Base-by-base conservation (phyloP, 2,797 vertebrate genomes). In the Sorex maritimensis region DNA sequence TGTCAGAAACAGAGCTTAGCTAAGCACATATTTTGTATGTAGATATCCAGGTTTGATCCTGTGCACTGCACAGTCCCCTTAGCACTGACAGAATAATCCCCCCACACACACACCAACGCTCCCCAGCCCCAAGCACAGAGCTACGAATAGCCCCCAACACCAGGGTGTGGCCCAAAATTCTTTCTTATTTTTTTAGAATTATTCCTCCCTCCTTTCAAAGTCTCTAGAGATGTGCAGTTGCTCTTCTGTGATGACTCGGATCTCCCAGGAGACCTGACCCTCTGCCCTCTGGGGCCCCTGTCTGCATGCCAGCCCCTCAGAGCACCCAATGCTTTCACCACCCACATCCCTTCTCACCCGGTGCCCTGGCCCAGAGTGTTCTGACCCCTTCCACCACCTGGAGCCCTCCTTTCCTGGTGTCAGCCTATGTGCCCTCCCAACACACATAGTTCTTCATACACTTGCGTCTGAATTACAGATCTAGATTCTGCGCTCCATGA, bases 381-480 rank as follows among this genome's bases (percentile, higher is more conserved):
- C 65, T 46, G 69, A 7, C n/a, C 26, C 23, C 24, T 44, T 46
- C 17, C 14, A 2, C 71, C 23, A 5, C n/a, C 15, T 9, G 13
- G 11, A 49, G 58, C 15, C 26, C 5, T 71, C 28, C 65, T 41
- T 49, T 6, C 7, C 6, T 2, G 15, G 38, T 26, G 71, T 67
- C 23, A 9, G 19, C 19, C 41, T 65, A 58, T 14, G 26, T 7
- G 8, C 1, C 52, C 7, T 49, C 46, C 55, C 85, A 68, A 28
- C 72, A 34, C 30, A n/a, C 24, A 81, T n/a, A 19, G 7, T n/a
- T 63, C 38, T 84, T 84, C 72, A 46, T 61, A 26, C 19, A 10
- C 38, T 77, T 61, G 68, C 80, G 14, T 80, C 78, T 72, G 72
- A 34, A 74, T 80, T 74, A 15, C 21, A 80, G 58, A 61, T 90